These are phyloP conservation scores for Camponotus fellah DNA, from an alignment of 2,888 invertebrate genomes.

Conservation along the genomic window DNA sequence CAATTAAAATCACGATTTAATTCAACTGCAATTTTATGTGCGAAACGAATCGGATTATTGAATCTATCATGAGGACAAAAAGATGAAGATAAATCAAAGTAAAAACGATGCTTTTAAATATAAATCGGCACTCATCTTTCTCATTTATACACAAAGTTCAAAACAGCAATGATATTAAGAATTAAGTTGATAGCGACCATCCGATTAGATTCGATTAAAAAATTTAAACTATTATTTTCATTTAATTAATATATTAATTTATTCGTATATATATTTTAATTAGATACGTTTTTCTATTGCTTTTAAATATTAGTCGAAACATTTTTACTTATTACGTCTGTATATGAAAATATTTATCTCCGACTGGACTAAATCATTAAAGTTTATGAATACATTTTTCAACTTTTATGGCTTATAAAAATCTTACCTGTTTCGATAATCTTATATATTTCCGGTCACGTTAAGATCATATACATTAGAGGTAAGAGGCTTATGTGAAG, in stretches of 20 bases:
- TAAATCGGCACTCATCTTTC: constrained; percentile 47
- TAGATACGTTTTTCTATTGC: not conserved
- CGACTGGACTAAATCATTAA: not conserved
- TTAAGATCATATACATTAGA: not conserved
- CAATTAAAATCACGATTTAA: constrained; percentile 24
- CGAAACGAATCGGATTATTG: constrained; percentile 16
- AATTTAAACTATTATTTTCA: not conserved
- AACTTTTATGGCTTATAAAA: not conserved
- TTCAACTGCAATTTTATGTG: not conserved
- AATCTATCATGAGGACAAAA: not conserved
- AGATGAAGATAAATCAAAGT: constrained; percentile 67
- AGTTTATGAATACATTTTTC: constrained; percentile 6
- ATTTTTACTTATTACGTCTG: not conserved
- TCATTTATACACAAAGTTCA: not conserved
- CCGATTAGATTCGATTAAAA: not conserved
- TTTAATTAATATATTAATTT: not conserved
- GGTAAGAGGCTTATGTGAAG: not conserved
- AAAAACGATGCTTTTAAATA: constrained; percentile 43
- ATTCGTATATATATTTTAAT: not conserved
- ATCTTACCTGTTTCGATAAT: constrained; percentile 7
- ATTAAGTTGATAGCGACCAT: not conserved
- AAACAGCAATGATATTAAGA: not conserved
- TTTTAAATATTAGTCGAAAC: not conserved
- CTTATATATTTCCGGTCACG: not conserved
- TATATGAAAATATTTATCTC: not conserved